Percentiles rank a stretch among this genome's conserved stretches.
Evolutionary conservation across 2,888 invertebrate species (phyloP).

Genomic region (Ormyrus labotus): DNA sequence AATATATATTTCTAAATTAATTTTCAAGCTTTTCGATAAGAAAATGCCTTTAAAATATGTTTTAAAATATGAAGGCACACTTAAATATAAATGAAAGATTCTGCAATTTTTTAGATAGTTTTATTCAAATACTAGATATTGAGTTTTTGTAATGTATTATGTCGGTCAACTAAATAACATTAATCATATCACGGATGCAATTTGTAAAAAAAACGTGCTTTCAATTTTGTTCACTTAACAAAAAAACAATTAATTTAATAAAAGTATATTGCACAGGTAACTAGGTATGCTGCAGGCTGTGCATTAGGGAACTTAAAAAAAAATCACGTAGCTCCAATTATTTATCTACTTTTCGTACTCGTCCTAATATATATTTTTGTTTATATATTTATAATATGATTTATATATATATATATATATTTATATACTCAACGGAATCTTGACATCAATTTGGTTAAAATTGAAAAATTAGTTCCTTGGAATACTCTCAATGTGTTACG

Average conservation of each 20-base stretch:
- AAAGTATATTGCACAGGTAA: conserved; percentile 67
- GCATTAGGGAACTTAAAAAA: conserved; percentile 51
- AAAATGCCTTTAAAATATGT: conserved; percentile 1
- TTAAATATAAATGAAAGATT: too few relatives aligned
- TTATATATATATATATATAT: conserved; percentile 30
- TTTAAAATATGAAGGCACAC: conserved; percentile 27
- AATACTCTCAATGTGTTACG: conserved; percentile 8
- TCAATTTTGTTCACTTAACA: conserved; percentile 40
- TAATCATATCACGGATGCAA: conserved; percentile 45
- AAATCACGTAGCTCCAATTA: conserved; percentile 42
- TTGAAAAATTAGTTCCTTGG: conserved; percentile 45
- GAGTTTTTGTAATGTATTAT: background rate
- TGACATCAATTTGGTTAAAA: conserved; percentile 20
- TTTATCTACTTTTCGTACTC: conserved; percentile 46
- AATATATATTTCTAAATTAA: conserved; percentile 3
- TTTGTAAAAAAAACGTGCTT: conserved; percentile 41
- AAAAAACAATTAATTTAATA: conserved; percentile 55
- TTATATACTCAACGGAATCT: conserved; percentile 42
- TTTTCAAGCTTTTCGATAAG: conserved; percentile 17
- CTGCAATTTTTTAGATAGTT: too few relatives aligned
- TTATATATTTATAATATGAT: conserved; percentile 55
- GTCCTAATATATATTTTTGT: conserved; percentile 55
- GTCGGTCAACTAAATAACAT: conserved; percentile 4
- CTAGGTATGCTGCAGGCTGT: conserved; percentile 66
- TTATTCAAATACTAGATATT: too few relatives aligned